phyloP scores from a whole-genome alignment of 2,888 invertebrate species.

The Spodoptera exigua region DNA sequence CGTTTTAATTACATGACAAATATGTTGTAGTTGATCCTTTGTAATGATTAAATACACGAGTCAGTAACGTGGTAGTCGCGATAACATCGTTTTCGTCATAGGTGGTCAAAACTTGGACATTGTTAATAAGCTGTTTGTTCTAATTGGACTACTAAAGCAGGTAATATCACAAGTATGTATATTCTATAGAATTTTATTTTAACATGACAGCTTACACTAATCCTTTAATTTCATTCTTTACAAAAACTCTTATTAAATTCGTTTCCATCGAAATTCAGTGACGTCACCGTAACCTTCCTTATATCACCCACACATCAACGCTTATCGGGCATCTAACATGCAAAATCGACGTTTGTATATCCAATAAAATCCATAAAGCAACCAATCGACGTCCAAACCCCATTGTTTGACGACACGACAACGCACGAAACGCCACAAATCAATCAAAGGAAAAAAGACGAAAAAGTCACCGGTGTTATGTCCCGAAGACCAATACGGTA shows the following conservation, averaged over 20 bases:
- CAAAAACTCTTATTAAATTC: not conserved
- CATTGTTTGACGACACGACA: constrained; percentile 57
- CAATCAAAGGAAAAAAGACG: constrained; percentile 76
- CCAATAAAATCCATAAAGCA: constrained; percentile 54
- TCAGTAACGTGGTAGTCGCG: constrained; percentile 23
- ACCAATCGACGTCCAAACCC: constrained; percentile 52
- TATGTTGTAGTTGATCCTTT: constrained; percentile 31
- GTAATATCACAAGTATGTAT: constrained; percentile 18
- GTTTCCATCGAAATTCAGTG: not conserved
- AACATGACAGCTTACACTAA: not conserved
- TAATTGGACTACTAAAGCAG: constrained; percentile 30
- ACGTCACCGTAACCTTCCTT: constrained; percentile 9
- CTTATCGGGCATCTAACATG: constrained; percentile 51
- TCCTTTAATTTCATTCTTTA: too few relatives aligned
- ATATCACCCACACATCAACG: constrained; percentile 33
- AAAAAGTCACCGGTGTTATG: constrained; percentile 70
- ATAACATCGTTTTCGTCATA: constrained; percentile 47
- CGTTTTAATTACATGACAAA: constrained; percentile 43
- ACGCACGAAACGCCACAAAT: constrained; percentile 75
- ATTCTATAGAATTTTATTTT: not conserved
- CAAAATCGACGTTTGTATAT: constrained; percentile 41
- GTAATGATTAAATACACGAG: constrained; percentile 35
- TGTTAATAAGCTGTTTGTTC: constrained; percentile 37
- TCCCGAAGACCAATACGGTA: constrained; percentile 86
- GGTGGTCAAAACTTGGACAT: constrained; percentile 50